Conservation (phyloP, 2,113 vertebrate genomes). For the Megalops atlanticus region DNA sequence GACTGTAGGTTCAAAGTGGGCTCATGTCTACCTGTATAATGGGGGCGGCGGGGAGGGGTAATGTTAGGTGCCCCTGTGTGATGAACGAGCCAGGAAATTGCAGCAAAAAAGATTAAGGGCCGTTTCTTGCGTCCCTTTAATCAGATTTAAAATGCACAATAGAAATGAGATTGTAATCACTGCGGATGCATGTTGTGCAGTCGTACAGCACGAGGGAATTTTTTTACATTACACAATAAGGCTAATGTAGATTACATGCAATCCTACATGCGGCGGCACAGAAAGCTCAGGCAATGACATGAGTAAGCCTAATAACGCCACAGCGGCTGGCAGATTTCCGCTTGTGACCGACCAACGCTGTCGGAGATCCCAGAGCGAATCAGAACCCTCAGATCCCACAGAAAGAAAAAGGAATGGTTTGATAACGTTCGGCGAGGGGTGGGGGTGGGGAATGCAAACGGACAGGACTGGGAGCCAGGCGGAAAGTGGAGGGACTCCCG, state of each 20-base stretch:
- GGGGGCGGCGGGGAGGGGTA: background rate
- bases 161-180: constrained; percentile 5
- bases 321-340: background rate
- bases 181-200: background rate
- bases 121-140: background rate
- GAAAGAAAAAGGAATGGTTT: background rate
- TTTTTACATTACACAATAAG: background rate
- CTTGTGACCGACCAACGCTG: background rate
- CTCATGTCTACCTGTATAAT: background rate
- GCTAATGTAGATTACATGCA: background rate
- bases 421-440: background rate
- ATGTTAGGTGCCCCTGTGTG: background rate
- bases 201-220: background rate
- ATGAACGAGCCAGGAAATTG: constrained; percentile 10
- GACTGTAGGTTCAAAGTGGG: background rate
- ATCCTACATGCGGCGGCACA: background rate
- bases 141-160: constrained; percentile 6
- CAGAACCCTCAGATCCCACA: background rate
- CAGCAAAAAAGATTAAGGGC: background rate
- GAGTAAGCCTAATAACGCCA: background rate
- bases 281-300: background rate
- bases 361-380: background rate
- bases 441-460: background rate
- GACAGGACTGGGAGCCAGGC: background rate
- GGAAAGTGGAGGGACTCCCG: background rate